Conservation (phyloP, 2,113 vertebrate species). For the Glareola pratincola region DNA sequence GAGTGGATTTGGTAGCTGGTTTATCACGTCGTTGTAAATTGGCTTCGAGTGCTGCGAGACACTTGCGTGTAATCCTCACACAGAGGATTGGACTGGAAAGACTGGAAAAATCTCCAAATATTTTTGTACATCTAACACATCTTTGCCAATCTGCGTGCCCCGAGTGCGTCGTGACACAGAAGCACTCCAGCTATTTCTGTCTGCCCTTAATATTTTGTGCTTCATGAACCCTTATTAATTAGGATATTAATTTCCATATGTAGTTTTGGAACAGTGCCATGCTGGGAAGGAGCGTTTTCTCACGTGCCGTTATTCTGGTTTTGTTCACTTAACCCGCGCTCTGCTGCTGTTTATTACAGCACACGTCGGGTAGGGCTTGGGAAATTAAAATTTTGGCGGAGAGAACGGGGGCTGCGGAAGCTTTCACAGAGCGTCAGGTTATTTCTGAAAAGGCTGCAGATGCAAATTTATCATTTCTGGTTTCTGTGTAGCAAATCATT, state of each 20-base stretch:
- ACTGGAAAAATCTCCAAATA: not conserved
- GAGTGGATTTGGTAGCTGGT: constrained; percentile 22
- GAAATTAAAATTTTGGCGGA: not conserved
- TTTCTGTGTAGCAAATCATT: not conserved
- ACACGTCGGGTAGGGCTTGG: not conserved
- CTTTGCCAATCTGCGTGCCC: constrained; percentile 23
- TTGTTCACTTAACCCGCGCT: not conserved
- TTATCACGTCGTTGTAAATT: not conserved
- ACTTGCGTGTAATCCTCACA: not conserved
- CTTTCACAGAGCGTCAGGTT: not conserved
- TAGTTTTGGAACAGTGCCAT: constrained; percentile 24
- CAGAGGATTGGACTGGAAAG: not conserved
- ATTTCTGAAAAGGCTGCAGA: not conserved
- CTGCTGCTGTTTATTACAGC: not conserved
- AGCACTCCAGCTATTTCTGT: constrained; percentile 11
- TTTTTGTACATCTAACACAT: not conserved
- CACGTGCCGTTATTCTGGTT: not conserved
- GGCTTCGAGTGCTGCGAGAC: not conserved
- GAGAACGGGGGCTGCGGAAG: not conserved
- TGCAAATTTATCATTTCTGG: not conserved
- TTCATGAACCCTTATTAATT: constrained; percentile 24
- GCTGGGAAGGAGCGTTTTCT: not conserved
- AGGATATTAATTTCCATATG: constrained; percentile 60
- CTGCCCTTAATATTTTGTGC: constrained; percentile 29
- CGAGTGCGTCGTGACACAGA: not conserved